phyloP scores from a whole-genome alignment of 2,797 vertebrate species.

The Sebastes jordani region DNA sequence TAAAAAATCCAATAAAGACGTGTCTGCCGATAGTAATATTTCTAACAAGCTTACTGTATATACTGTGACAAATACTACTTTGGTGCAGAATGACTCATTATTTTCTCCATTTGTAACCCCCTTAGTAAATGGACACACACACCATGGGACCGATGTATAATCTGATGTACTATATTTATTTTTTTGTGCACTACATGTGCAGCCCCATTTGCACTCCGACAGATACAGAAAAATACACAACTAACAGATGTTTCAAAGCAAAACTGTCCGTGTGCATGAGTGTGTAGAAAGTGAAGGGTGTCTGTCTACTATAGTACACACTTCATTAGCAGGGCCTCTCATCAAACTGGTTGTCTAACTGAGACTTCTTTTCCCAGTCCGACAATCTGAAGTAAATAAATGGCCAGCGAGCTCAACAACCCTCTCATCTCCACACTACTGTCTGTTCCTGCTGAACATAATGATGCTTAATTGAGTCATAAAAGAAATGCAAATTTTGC shows the following conservation, averaged over 20 bases:
- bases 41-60: background rate
- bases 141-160: background rate
- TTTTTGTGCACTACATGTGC: background rate
- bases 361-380: conserved; percentile 22
- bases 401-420: conserved; percentile 26
- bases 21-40: background rate
- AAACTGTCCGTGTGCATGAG: background rate
- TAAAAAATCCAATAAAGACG: background rate
- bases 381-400: conserved; percentile 36
- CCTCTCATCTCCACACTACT: conserved; percentile 13
- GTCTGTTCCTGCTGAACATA: conserved; percentile 47
- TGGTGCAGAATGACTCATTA: background rate
- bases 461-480: conserved; percentile 60
- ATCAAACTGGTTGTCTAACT: background rate
- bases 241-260: background rate
- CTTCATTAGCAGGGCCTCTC: conserved; percentile 40
- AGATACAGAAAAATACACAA: background rate
- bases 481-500: conserved; percentile 51
- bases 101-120: background rate
- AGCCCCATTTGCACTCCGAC: background rate
- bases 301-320: background rate
- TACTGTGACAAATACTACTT: conserved; percentile 1
- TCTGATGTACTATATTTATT: background rate
- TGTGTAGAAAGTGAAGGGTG: background rate
- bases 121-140: background rate